These are phyloP conservation scores for Cryptotis parvus DNA, from an alignment of 2,113 vertebrate species.

Conservation along the genomic window DNA sequence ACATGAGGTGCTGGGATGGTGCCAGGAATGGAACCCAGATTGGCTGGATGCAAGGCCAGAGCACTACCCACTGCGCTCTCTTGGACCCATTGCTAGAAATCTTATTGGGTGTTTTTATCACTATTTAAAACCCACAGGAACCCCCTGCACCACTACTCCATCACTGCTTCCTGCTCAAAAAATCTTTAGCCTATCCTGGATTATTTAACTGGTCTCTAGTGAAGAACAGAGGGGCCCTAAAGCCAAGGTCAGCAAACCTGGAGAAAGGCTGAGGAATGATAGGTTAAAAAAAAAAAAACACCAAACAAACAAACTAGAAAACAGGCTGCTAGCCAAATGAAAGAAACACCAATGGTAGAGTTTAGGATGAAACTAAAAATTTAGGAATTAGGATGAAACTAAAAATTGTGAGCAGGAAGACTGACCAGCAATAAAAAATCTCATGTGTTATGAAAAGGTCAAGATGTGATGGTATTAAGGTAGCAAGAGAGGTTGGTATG, in stretches of 20 bases:
- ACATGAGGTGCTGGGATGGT: too few species aligned
- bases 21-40: too few species aligned
- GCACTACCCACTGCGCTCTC: too few species aligned
- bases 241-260: background rate
- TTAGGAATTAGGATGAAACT: background rate
- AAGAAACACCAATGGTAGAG: background rate
- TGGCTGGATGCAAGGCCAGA: too few species aligned
- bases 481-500: background rate
- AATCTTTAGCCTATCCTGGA: background rate
- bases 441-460: background rate
- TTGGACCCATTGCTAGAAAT: background rate
- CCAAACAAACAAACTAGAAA: background rate
- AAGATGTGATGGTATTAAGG: background rate
- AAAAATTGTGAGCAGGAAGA: background rate
- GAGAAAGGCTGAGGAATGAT: background rate
- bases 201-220: background rate
- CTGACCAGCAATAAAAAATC: background rate
- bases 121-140: background rate
- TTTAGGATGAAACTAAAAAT: background rate
- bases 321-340: background rate
- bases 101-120: background rate
- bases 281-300: background rate
- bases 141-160: too few species aligned
- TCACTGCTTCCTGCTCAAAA: background rate
- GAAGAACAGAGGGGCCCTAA: background rate